Evolutionary conservation across 2,113 vertebrate species (phyloP).

Genomic region (Marmota monax): DNA sequence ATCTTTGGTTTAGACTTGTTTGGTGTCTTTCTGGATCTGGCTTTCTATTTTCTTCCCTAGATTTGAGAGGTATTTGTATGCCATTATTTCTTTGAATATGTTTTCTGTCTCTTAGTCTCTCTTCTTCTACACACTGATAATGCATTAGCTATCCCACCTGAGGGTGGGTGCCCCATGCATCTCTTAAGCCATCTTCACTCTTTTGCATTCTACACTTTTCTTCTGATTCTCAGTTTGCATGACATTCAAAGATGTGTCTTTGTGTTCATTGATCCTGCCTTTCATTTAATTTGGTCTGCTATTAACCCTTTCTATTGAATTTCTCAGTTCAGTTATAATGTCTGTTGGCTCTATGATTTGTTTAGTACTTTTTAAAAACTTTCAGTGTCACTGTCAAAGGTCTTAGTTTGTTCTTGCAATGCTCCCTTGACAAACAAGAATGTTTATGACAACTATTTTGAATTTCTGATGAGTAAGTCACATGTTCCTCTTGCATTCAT

Average conservation of each 20-base stretch:
- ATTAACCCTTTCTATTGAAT: not conserved
- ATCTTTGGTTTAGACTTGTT: not conserved
- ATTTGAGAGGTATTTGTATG: not conserved
- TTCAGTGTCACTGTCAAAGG: not conserved
- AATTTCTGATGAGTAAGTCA: not conserved
- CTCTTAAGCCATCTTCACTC: not conserved
- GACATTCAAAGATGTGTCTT: not conserved
- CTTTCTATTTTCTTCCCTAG: not conserved
- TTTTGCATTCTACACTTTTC: not conserved
- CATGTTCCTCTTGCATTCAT: no score
- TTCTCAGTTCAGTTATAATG: not conserved
- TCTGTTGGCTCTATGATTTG: not conserved
- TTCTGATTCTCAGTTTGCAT: not conserved
- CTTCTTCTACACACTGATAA: no score
- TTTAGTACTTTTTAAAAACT: not conserved
- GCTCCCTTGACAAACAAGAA: not conserved
- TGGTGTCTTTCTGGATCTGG: not conserved
- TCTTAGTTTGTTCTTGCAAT: not conserved
- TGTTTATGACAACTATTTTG: not conserved
- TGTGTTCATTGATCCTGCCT: not conserved
- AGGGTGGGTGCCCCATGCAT: not conserved
- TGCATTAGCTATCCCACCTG: not conserved
- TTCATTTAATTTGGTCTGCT: not conserved
- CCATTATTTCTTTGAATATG: not conserved
- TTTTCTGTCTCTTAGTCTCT: not conserved